phyloP scores from a whole-genome alignment of 2,888 invertebrate genomes.

The Aricia artaxerxes region DNA sequence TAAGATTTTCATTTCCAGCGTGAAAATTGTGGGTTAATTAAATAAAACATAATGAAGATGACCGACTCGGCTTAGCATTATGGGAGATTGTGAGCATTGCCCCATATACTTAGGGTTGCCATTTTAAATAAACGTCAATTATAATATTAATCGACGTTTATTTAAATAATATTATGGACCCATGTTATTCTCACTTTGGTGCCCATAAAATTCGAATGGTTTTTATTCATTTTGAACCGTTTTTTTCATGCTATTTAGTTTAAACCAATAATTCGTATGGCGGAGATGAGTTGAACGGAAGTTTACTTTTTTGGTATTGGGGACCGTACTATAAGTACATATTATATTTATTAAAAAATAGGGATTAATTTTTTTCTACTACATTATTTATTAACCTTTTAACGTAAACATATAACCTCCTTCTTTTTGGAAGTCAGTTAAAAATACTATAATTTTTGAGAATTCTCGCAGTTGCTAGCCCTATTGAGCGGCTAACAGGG shows the following conservation, averaged over 20 bases:
- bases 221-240: too few relatives aligned
- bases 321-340: too few relatives aligned
- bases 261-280: too few relatives aligned
- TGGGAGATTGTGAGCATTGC: not conserved
- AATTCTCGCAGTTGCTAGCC: not conserved
- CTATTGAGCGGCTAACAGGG: constrained; percentile 32
- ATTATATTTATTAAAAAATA: too few relatives aligned
- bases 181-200: not conserved
- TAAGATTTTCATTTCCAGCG: not conserved
- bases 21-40: constrained; percentile 2
- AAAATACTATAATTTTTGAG: not conserved
- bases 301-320: too few relatives aligned
- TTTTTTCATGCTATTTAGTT: too few relatives aligned
- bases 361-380: too few relatives aligned
- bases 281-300: too few relatives aligned
- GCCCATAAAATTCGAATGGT: too few relatives aligned
- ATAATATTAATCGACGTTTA: not conserved
- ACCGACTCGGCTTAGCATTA: not conserved
- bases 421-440: too few relatives aligned
- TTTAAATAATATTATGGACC: not conserved
- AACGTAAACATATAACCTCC: too few relatives aligned
- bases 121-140: not conserved
- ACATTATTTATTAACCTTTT: not conserved
- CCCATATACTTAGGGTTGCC: not conserved
- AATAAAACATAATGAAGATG: constrained; percentile 3